These are phyloP conservation scores for Eutrigla gurnardus DNA, from an alignment of 2,797 vertebrate genomes.

Conservation along the genomic window DNA sequence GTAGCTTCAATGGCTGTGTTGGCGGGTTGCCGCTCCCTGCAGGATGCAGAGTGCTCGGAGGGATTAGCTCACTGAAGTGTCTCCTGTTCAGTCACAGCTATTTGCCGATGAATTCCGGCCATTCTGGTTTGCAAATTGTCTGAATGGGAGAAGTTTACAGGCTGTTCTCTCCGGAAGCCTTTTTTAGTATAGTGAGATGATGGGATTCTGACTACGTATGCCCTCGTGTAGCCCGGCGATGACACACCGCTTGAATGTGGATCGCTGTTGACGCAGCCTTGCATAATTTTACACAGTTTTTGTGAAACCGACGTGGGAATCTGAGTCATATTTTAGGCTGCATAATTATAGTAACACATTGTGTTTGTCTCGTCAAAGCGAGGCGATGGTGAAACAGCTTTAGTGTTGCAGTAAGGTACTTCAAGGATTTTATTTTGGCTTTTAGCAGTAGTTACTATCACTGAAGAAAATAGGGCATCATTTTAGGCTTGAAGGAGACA, in stretches of 20 bases:
- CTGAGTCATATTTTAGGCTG: background rate
- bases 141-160: conserved; percentile 67
- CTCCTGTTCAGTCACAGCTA: conserved; percentile 74
- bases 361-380: background rate
- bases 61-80: conserved; percentile 79
- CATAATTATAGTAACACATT: background rate
- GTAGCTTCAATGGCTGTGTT: conserved; percentile 67
- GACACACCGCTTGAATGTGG: background rate
- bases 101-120: conserved; percentile 72
- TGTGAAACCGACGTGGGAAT: conserved; percentile 9
- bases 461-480: background rate
- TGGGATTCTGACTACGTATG: background rate
- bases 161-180: conserved; percentile 56
- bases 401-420: no score
- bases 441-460: background rate
- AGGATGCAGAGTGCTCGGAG: conserved; percentile 72
- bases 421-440: background rate
- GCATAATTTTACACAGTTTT: background rate
- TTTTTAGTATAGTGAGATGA: background rate
- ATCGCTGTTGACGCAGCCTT: conserved; percentile 3
- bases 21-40: conserved; percentile 68
- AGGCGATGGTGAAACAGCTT: background rate
- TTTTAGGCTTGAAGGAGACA: background rate
- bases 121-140: conserved; percentile 76
- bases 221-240: background rate